phyloP scores from a whole-genome alignment of 2,797 vertebrate genomes.

The Poecilia picta region DNA sequence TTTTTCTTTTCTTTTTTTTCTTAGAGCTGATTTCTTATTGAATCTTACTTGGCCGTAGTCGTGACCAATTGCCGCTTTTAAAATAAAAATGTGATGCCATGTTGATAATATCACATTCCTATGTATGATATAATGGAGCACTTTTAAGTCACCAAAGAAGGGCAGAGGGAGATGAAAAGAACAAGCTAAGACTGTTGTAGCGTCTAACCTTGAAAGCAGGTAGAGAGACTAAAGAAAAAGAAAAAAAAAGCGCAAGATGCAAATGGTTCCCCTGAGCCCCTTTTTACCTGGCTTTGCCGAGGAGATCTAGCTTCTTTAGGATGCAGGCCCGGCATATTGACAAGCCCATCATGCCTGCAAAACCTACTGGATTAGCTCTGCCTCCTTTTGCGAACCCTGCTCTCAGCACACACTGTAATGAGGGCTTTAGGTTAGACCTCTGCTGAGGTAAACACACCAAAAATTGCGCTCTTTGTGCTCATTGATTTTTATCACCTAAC shows the following conservation, averaged over 20 bases:
- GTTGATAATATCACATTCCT: background rate
- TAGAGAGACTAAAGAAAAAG: slow-evolving; percentile 47
- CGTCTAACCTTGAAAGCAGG: slow-evolving; percentile 73
- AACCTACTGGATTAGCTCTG: slow-evolving; percentile 74
- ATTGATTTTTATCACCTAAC: slow-evolving; percentile 66
- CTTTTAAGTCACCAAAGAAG: slow-evolving; percentile 14
- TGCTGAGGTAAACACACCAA: slow-evolving; percentile 70
- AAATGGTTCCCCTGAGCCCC: slow-evolving; percentile 71
- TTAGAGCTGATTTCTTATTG: slow-evolving; percentile 29
- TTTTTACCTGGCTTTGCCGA: slow-evolving; percentile 57
- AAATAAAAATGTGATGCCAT: slow-evolving; percentile 6
- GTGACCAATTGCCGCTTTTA: background rate
- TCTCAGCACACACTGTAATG: slow-evolving; percentile 74
- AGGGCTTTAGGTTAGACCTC: slow-evolving; percentile 67
- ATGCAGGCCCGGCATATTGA: slow-evolving; percentile 74
- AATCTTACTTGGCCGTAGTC: slow-evolving; percentile 6
- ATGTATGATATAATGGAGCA: background rate
- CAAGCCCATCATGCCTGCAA: slow-evolving; percentile 74
- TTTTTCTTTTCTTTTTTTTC: slow-evolving; percentile 1
- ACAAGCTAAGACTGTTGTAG: slow-evolving; percentile 53
- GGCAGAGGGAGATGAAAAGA: slow-evolving; percentile 32
- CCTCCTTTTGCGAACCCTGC: slow-evolving; percentile 59
- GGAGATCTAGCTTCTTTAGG: slow-evolving; percentile 63
- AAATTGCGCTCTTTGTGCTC: slow-evolving; percentile 56
- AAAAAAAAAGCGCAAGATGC: slow-evolving; percentile 51